These are phyloP conservation scores for Lucilia sericata DNA, from an alignment of 1,140 invertebrate genomes.

Conservation along the genomic window DNA sequence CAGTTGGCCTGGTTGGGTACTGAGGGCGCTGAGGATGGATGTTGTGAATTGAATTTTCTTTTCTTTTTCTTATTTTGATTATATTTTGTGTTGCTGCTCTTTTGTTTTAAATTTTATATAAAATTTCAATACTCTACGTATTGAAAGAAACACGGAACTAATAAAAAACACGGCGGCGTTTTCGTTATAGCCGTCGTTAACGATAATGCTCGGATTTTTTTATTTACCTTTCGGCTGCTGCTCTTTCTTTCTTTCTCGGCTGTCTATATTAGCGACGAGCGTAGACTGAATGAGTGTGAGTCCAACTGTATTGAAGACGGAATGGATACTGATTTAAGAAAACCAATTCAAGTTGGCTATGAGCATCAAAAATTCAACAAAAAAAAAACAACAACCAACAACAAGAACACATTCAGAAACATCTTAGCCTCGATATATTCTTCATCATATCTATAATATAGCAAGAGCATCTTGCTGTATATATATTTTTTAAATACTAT, in stretches of 20 bases:
- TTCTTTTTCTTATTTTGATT: not conserved
- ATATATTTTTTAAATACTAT: not conserved
- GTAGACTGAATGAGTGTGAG: not conserved
- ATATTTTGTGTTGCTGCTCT: slow-evolving; percentile 28
- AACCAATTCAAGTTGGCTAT: slow-evolving; percentile 58
- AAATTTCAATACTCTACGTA: slow-evolving; percentile 25
- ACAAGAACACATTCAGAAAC: not conserved
- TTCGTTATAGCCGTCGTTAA: slow-evolving; percentile 49
- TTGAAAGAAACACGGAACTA: slow-evolving; percentile 45
- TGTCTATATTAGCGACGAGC: slow-evolving; percentile 44
- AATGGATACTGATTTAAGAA: slow-evolving; percentile 64
- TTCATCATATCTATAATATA: too few species aligned
- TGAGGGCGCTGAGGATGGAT: not conserved
- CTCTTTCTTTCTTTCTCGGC: not conserved
- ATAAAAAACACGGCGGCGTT: slow-evolving; percentile 47
- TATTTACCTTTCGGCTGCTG: not conserved
- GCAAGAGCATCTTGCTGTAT: too few species aligned
- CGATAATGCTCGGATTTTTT: slow-evolving; percentile 3
- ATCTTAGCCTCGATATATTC: slow-evolving; percentile 8
- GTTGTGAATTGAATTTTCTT: not conserved
- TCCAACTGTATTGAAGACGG: slow-evolving; percentile 56
- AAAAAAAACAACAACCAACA: not conserved
- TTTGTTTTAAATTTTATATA: slow-evolving; percentile 38
- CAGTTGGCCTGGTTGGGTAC: not conserved
- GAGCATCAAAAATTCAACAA: slow-evolving; percentile 17